These are phyloP conservation scores for Blastobasis adustella DNA, from an alignment of 2,888 invertebrate genomes.

Conservation along the genomic window DNA sequence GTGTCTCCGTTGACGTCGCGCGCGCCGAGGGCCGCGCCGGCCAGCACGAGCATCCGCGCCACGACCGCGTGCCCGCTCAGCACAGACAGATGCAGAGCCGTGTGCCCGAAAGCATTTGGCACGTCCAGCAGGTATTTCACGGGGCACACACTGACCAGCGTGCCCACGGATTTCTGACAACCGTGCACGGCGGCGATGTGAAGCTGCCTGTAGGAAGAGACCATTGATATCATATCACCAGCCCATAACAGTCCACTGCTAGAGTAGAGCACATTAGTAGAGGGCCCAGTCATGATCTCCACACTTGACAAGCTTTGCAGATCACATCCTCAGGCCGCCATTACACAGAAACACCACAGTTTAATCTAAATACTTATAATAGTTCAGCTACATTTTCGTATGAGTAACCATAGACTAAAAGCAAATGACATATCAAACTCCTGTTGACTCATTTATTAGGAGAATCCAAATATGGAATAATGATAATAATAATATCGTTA, in stretches of 20 bases:
- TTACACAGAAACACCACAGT: no score
- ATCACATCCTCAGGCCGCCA: no score
- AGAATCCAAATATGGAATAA: no score
- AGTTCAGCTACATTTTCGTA: not conserved
- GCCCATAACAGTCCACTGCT: no score
- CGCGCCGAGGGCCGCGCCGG: conserved; percentile 81
- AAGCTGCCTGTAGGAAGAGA: conserved; percentile 78
- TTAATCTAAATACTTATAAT: no score
- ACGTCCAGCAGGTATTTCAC: conserved; percentile 85
- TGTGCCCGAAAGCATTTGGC: conserved; percentile 85
- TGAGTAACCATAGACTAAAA: not conserved
- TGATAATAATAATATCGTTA: no score
- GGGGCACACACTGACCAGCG: conserved; percentile 85
- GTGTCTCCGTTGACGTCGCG: conserved; percentile 89
- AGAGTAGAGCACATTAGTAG: no score
- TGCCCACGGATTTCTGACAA: conserved; percentile 81
- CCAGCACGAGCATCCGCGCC: conserved; percentile 84
- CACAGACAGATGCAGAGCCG: conserved; percentile 91
- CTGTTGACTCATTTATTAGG: not conserved
- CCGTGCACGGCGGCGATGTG: conserved; percentile 90
- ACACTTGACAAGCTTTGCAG: no score
- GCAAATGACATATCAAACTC: not conserved
- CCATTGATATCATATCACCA: no score
- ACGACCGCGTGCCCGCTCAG: conserved; percentile 83
- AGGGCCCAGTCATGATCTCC: no score